Conservation (phyloP, 2,797 vertebrate species). For the Taeniopygia guttata region DNA sequence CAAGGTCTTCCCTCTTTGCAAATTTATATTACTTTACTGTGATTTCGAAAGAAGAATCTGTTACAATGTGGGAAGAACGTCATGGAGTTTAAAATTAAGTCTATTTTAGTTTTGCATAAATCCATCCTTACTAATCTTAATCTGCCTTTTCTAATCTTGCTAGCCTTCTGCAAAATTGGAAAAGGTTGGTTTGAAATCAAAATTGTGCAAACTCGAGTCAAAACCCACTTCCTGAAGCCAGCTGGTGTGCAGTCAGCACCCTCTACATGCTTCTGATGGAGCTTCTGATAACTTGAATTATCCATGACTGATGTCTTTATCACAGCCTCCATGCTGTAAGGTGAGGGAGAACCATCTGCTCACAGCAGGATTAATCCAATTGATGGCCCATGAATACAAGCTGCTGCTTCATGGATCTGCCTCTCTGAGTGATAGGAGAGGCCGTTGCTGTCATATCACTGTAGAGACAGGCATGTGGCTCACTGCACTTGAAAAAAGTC, state of each 20-base stretch:
- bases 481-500: background rate
- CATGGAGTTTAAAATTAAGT: background rate
- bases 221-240: background rate
- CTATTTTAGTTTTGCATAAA: slow-evolving; percentile 11
- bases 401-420: background rate
- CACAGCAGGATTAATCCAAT: background rate
- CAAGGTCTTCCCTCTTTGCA: background rate
- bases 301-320: slow-evolving; percentile 30
- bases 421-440: background rate
- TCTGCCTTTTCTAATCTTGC: background rate
- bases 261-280: background rate
- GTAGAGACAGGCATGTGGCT: background rate
- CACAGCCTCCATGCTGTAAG: background rate
- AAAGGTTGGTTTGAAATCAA: background rate
- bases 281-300: background rate
- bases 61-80: background rate
- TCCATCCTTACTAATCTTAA: slow-evolving; percentile 11
- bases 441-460: background rate
- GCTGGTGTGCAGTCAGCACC: background rate
- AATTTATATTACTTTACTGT: background rate
- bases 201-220: background rate
- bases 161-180: background rate
- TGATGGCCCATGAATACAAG: background rate
- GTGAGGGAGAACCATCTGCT: slow-evolving; percentile 41
- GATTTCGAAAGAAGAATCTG: background rate